Evolutionary conservation across 2,888 invertebrate genomes (phyloP).

Genomic region (Elmis aenea): DNA sequence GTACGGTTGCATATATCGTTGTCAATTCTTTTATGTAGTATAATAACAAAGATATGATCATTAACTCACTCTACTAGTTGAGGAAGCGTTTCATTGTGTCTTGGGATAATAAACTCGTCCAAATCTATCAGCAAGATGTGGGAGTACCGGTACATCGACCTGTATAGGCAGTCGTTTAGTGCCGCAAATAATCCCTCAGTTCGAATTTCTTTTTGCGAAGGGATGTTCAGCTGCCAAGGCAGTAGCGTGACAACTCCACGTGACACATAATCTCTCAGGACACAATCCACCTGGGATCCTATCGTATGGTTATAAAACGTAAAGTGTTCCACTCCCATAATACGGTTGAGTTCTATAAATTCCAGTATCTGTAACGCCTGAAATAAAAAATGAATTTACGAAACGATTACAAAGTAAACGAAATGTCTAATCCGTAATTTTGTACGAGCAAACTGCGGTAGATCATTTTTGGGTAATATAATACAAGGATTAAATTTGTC

Average conservation of each 20-base stretch:
- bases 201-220: constrained; percentile 84
- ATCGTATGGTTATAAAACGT: constrained; percentile 89
- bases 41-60: too few relatives aligned
- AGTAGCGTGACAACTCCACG: constrained; percentile 65
- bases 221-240: constrained; percentile 81
- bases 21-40: too few relatives aligned
- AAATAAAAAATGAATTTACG: constrained; percentile 18
- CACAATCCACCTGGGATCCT: constrained; percentile 71
- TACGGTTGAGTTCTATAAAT: constrained; percentile 80
- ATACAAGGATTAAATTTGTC: too few relatives aligned
- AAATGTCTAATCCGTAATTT: too few relatives aligned
- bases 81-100: constrained; percentile 69
- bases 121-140: constrained; percentile 82
- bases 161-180: constrained; percentile 87
- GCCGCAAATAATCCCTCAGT: constrained; percentile 91
- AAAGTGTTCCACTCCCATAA: constrained; percentile 81
- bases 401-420: background rate
- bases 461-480: too few relatives aligned
- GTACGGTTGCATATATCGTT: too few relatives aligned
- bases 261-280: constrained; percentile 51
- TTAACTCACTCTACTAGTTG: constrained; percentile 62
- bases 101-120: constrained; percentile 84
- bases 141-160: constrained; percentile 79
- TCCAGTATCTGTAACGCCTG: constrained; percentile 76
- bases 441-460: too few relatives aligned